Evolutionary conservation across 2,113 vertebrate genomes (phyloP), one percentile per base, ranked within the genome.

Genomic region (Coregonus clupeaformis): DNA sequence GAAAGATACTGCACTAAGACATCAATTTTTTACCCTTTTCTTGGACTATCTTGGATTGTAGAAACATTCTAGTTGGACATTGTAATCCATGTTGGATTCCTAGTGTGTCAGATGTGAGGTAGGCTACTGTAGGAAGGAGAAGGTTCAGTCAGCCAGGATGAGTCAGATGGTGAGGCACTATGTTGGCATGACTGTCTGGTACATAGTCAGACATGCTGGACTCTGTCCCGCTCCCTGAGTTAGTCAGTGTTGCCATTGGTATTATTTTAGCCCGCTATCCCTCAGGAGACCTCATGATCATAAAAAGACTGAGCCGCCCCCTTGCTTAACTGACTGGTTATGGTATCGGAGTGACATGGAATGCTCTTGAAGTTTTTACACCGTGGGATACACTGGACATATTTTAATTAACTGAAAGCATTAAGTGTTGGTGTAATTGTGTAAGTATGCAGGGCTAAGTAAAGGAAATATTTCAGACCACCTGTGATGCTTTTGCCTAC

Each of bases 321-420:
- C 42, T 65, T 59, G 7, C 71, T 36, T 75, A 55, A 67, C 62
- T 45, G 57, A 81, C 72, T 73, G 67, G 66, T 60, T 55, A 16
- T 64, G 72, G 69, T 45, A 76, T 68, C 52, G 67, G 78, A 77
- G 63, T 64, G 73, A 65, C 74, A 65, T 76, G 86, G 71, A 84
- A 76, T 84, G 77, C 68, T 77, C 69, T 84, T 78, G 76, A 81
- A 77, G 76, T 81, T 75, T 87, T 79, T 76, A 80, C 64, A 87
- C 78, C 68, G 75, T 80, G 49, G 82, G 36, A 71, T 77, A 73
- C 71, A 73, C 36, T 77, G 76, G 68, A 62, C 30, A 66, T 72
- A 60, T 84, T 91, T 86, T 85, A 87, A 87, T 80, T 78, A 88
- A 80, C 45, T 18, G 47, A 80, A 86, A 82, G 67, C 76, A 30